Evolutionary conservation across 2,888 invertebrate species (phyloP), one percentile per base, ranked within the genome.

Genomic region (Patella pellucida): DNA sequence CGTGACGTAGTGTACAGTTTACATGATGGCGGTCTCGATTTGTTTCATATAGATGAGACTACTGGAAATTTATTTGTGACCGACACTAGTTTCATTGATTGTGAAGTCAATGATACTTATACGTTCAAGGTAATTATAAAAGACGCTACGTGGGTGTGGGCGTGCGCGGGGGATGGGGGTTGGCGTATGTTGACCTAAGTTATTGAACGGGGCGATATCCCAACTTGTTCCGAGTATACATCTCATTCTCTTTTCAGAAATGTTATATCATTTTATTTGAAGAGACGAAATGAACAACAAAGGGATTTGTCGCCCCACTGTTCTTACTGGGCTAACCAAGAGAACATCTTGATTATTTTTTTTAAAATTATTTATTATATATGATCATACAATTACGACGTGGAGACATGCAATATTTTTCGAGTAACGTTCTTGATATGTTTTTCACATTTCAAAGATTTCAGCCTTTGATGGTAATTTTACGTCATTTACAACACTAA

Each of bases 1-100:
- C 70, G 71, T 15, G 75, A 80, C 52, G 67, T 76, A 52, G 51
- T 69, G 14, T 80, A 54, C 69, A 74, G 71, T 51, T 69, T 80
- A 50, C 50, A 14, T n/a, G 79, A 78, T 19, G 31, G 31, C 4
- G 78, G 78, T 14, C 76, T 69, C 41, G 76, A 75, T 27, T 50
- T 68, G 52, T 80, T 80, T 52, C 5, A 23, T 11, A 74, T 80
- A 62, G 69, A 80, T 54, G 41, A 69, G 7, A 62, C 27, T 3
- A 73, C 62, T 27, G 79, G 78, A 19, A 41, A 23, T 9, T 16
- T 80, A 12, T 62, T 31, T 9, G 71, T 80, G 27, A 73, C 56
- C 16, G 70, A 74, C 11, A 51, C 76, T 1, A 52, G 73, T 12
- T 52, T 70, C 0, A 76, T 80, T 56, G 79, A 80, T 72, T 80